Evolutionary conservation across 35 echinoderm and acorn worm genomes (phyloP).

Genomic region (Patiria miniata): DNA sequence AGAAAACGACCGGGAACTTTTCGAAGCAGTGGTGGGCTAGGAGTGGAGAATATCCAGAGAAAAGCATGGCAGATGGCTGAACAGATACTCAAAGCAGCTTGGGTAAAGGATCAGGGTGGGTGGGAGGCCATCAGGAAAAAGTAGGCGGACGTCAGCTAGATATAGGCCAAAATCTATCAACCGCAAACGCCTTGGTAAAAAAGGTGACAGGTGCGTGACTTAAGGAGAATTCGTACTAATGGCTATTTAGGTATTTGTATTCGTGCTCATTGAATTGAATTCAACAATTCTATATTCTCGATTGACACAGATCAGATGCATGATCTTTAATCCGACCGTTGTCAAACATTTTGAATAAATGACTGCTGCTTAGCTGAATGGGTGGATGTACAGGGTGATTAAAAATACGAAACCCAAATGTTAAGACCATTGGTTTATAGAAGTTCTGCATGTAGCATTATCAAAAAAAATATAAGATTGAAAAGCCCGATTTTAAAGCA

Average conservation of each 20-base stretch:
- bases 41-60: background rate
- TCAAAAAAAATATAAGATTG: no score
- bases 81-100: background rate
- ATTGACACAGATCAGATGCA: no score
- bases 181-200: background rate
- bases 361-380: no score
- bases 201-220: background rate
- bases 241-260: background rate
- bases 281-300: no score
- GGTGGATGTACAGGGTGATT: no score
- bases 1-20: background rate
- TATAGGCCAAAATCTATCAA: background rate
- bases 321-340: no score
- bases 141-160: background rate
- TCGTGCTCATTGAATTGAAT: no score
- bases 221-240: background rate
- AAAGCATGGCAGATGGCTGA: background rate
- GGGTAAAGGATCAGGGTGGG: background rate
- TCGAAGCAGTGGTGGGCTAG: background rate
- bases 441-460: no score
- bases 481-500: no score
- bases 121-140: background rate
- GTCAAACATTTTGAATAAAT: no score
- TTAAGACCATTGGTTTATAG: no score
- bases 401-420: no score